Conservation (phyloP, 2,888 invertebrate genomes). For the Byasa hedistus region DNA sequence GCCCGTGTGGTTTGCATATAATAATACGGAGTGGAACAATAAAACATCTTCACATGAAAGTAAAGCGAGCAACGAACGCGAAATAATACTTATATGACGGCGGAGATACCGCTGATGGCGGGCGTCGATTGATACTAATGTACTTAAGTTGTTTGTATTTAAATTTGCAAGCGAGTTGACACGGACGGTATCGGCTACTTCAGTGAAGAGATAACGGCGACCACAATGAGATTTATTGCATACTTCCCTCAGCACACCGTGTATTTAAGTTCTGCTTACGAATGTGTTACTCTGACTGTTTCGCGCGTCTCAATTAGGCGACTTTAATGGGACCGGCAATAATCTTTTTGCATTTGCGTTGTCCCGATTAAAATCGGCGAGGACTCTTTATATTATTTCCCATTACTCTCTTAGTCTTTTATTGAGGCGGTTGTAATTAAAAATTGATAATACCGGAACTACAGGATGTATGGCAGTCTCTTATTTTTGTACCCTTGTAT, state of each 20-base stretch:
- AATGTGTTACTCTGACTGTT: conserved; percentile 56
- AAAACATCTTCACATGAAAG: conserved; percentile 29
- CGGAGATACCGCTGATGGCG: conserved; percentile 39
- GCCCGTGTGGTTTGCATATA: conserved; percentile 27
- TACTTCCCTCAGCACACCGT: conserved; percentile 57
- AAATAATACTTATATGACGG: conserved; percentile 37
- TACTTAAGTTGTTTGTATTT: conserved; percentile 67
- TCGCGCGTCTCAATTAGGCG: conserved; percentile 65
- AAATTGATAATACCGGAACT: too few species aligned
- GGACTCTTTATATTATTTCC: neutral
- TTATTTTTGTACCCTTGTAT: too few species aligned
- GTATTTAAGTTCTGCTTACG: conserved; percentile 50
- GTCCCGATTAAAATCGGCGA: conserved; percentile 35
- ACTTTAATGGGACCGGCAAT: conserved; percentile 54
- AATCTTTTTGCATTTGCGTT: conserved; percentile 39
- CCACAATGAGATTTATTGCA: conserved; percentile 74
- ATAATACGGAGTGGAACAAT: conserved; percentile 29
- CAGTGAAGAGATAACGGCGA: conserved; percentile 63
- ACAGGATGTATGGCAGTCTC: too few species aligned
- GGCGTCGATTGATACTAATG: conserved; percentile 43
- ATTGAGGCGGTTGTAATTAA: too few species aligned
- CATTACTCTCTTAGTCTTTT: too few species aligned
- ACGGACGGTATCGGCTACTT: conserved; percentile 69
- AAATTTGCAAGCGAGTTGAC: conserved; percentile 64
- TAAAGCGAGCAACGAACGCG: conserved; percentile 19